These are phyloP conservation scores for Sebastes jordani DNA, from an alignment of 2,797 vertebrate species.

Conservation along the genomic window DNA sequence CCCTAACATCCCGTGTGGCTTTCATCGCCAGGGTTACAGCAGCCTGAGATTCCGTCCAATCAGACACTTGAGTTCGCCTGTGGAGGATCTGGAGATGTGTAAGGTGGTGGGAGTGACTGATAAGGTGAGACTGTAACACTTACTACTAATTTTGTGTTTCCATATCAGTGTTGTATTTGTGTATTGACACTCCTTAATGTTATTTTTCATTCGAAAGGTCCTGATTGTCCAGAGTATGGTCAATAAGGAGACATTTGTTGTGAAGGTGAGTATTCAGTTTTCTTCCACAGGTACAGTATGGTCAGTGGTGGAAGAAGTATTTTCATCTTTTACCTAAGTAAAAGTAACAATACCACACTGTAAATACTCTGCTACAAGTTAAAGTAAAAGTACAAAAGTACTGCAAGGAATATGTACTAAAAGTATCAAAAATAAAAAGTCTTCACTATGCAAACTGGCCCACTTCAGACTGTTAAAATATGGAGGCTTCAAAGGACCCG, in stretches of 20 bases:
- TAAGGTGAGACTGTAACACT: slow-evolving; percentile 83
- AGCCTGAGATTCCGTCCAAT: slow-evolving; percentile 96
- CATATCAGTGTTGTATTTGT: background rate
- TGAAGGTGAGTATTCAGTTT: slow-evolving; percentile 87
- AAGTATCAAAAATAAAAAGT: too few species aligned
- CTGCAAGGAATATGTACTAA: too few species aligned
- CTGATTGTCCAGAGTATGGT: slow-evolving; percentile 90
- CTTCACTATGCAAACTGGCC: too few species aligned
- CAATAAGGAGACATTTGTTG: slow-evolving; percentile 90
- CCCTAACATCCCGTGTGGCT: background rate
- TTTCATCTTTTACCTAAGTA: too few species aligned
- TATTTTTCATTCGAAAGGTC: slow-evolving; percentile 82
- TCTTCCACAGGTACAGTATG: rapidly evolving
- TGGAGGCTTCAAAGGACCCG: too few species aligned
- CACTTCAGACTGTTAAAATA: rapidly evolving
- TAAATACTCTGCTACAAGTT: too few species aligned
- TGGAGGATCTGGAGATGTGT: slow-evolving; percentile 93
- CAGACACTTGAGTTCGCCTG: slow-evolving; percentile 92
- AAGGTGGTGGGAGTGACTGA: slow-evolving; percentile 92
- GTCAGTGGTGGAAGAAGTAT: too few species aligned
- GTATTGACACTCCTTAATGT: background rate
- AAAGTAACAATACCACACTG: too few species aligned
- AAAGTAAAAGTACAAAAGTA: too few species aligned
- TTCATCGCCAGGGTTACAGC: slow-evolving; percentile 91
- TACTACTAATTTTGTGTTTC: background rate